These are phyloP conservation scores for Drosophila siamana DNA, from an alignment of 2,888 invertebrate species.

Conservation along the genomic window DNA sequence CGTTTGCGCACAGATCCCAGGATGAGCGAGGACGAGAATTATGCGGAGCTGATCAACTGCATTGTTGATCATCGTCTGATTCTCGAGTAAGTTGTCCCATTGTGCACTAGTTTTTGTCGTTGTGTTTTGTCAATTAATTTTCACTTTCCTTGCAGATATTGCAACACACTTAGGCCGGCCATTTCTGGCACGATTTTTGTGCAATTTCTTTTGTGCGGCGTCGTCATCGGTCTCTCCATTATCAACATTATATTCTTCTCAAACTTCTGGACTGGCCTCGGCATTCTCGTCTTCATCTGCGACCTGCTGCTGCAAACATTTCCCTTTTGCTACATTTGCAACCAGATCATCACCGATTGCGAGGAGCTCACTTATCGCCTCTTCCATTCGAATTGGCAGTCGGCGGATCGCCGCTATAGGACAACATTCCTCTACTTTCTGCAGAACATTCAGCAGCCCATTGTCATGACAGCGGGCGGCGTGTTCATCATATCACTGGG, in stretches of 20 bases:
- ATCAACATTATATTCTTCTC: slow-evolving; percentile 65
- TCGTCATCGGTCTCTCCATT: slow-evolving; percentile 48
- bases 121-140: too few relatives aligned
- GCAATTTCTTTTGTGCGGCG: slow-evolving; percentile 60
- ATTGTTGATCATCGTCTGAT: slow-evolving; percentile 56
- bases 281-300: slow-evolving; percentile 33
- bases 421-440: slow-evolving; percentile 51
- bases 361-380: slow-evolving; percentile 45
- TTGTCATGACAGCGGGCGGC: slow-evolving; percentile 60
- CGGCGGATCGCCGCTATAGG: slow-evolving; percentile 49
- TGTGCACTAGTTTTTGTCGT: too few relatives aligned
- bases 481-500: slow-evolving; percentile 57
- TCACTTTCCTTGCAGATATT: slow-evolving; percentile 34
- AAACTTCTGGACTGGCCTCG: slow-evolving; percentile 50
- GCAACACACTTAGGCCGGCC: slow-evolving; percentile 44
- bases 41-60: slow-evolving; percentile 50
- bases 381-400: slow-evolving; percentile 65
- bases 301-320: slow-evolving; percentile 56
- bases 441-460: slow-evolving; percentile 63
- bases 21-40: slow-evolving; percentile 31
- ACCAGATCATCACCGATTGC: slow-evolving; percentile 48
- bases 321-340: slow-evolving; percentile 68
- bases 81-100: slow-evolving; percentile 51
- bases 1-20: slow-evolving; percentile 36
- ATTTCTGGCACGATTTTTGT: slow-evolving; percentile 60